Conservation (phyloP, 2,888 invertebrate genomes). For the Torymus texanus region DNA sequence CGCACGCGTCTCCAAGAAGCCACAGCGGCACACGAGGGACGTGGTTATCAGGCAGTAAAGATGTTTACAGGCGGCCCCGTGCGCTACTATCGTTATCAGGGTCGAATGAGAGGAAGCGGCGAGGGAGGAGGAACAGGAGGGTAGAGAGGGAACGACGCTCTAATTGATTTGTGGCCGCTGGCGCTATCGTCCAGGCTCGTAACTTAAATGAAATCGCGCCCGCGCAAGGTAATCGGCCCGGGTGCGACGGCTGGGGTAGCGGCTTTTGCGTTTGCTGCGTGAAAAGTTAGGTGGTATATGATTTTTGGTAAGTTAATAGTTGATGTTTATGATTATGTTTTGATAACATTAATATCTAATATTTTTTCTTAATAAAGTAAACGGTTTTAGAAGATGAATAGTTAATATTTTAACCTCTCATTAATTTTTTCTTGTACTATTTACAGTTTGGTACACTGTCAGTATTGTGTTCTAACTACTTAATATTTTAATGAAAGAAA, state of each 20-base stretch:
- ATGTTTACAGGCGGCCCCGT: constrained; percentile 71
- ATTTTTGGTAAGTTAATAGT: too few species aligned
- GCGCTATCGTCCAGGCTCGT: constrained; percentile 57
- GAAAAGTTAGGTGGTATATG: too few species aligned
- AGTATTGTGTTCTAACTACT: too few species aligned
- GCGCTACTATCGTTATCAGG: constrained; percentile 70
- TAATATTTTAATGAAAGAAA: too few species aligned
- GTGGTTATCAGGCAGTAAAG: constrained; percentile 72
- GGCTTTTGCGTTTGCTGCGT: background rate
- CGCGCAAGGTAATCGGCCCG: constrained; percentile 1
- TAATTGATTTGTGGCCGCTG: constrained; percentile 72
- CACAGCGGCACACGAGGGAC: background rate
- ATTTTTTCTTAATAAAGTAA: too few species aligned
- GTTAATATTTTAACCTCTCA: too few species aligned
- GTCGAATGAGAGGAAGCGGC: constrained; percentile 58
- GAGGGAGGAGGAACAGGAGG: background rate
- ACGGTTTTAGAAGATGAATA: too few species aligned
- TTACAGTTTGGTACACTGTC: too few species aligned
- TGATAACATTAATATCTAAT: too few species aligned
- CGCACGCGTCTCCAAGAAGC: background rate
- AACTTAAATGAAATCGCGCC: constrained; percentile 50
- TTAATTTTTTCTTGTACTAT: too few species aligned
- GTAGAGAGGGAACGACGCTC: constrained; percentile 62
- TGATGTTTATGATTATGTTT: too few species aligned
- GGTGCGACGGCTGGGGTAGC: background rate